Evolutionary conservation across 2,797 vertebrate genomes (phyloP).

Genomic region (Cyclura pinguis): DNA sequence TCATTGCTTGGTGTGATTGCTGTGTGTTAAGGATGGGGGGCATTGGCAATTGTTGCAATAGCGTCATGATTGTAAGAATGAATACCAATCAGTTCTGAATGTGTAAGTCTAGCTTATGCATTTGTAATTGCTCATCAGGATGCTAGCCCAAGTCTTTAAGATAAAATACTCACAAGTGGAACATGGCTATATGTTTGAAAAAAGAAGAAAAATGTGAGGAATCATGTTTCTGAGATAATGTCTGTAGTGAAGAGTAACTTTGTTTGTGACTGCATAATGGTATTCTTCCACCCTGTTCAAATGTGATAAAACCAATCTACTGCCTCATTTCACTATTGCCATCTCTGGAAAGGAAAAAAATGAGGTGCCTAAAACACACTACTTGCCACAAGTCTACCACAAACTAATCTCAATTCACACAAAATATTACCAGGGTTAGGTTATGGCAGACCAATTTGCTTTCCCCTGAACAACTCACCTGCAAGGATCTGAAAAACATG

Average conservation of each 20-base stretch:
- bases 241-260: no score
- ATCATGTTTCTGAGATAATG: no score
- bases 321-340: not conserved
- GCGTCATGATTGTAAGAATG: no score
- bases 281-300: no score
- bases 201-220: not conserved
- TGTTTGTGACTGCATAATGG: not conserved
- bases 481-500: constrained; percentile 88
- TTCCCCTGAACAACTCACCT: constrained; percentile 78
- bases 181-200: not conserved
- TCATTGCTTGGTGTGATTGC: no score
- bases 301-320: not conserved
- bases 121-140: no score
- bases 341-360: not conserved
- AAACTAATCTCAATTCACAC: not conserved
- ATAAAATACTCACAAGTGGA: no score
- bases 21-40: no score
- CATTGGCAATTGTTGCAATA: no score
- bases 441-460: not conserved
- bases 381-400: not conserved
- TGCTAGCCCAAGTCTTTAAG: no score
- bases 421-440: not conserved
- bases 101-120: no score
- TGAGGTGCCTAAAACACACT: not conserved
- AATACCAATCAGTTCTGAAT: no score